A percentile compares a stretch with the other conserved stretches of the same genome.
Conservation (phyloP, 1,140 invertebrate species). For the Tenebrio molitor region DNA sequence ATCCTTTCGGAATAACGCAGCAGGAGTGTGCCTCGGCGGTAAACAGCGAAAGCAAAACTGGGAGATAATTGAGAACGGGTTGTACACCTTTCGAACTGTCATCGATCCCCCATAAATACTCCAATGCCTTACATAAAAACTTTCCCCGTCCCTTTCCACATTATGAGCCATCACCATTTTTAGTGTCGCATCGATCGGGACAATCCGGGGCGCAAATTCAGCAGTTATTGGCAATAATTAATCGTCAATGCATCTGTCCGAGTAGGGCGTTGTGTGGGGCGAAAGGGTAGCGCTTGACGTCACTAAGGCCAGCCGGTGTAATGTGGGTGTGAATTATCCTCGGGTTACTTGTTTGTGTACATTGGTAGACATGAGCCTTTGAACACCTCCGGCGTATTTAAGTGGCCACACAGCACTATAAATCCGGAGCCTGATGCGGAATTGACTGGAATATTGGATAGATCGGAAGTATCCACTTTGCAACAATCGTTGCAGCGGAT, state of each 20-base stretch:
- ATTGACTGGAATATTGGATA: too few species aligned
- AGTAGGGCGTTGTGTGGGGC: background rate
- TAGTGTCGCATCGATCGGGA: background rate
- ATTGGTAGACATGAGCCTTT: constrained; percentile 10
- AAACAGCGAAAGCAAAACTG: background rate
- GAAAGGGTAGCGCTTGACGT: constrained; percentile 1
- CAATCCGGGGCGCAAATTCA: background rate
- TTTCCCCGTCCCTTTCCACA: background rate
- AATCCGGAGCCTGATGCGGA: background rate
- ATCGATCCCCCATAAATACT: background rate
- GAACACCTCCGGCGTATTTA: background rate
- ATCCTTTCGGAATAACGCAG: background rate
- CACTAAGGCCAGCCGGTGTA: constrained; percentile 16
- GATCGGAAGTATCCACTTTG: too few species aligned
- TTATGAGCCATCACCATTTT: background rate
- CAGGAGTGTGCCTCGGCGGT: background rate
- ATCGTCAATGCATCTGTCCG: constrained; percentile 9
- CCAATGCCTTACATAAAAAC: background rate
- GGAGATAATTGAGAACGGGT: background rate
- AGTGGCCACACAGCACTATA: constrained; percentile 10
- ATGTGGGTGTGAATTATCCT: constrained; percentile 28
- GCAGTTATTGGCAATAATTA: constrained; percentile 16
- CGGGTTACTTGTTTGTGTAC: constrained; percentile 28
- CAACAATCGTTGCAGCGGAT: background rate
- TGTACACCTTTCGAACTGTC: background rate